Percentiles rank a stretch among this genome's conserved stretches.
Evolutionary conservation across 2,797 vertebrate species (phyloP).

Genomic region (Distichodus sexfasciatus): DNA sequence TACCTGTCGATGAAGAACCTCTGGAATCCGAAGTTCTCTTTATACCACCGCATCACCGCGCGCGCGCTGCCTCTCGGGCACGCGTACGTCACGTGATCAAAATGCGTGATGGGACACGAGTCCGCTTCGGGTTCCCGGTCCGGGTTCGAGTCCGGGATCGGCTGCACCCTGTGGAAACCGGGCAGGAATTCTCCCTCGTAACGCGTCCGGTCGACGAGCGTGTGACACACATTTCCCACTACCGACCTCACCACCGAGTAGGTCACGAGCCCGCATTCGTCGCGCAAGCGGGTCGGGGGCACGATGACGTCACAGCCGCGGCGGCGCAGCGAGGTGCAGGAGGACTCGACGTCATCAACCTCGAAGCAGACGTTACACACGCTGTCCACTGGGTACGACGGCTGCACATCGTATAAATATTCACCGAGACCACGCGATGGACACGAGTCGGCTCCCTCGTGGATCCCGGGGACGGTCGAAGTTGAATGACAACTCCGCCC

Average conservation of each 20-base stretch:
- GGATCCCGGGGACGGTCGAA: too few relatives aligned
- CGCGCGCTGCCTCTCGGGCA: constrained; percentile 70
- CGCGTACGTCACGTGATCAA: constrained; percentile 90
- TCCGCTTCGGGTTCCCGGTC: background rate
- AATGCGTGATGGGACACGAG: constrained; percentile 72
- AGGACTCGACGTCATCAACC: constrained; percentile 75
- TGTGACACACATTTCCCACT: constrained; percentile 87
- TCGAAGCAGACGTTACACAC: constrained; percentile 90
- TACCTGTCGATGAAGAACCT: constrained; percentile 81
- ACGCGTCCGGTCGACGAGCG: constrained; percentile 78
- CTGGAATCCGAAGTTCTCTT: constrained; percentile 79
- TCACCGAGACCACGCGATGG: background rate
- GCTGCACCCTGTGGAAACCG: constrained; percentile 69
- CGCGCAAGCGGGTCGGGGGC: constrained; percentile 75
- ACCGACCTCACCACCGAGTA: constrained; percentile 81
- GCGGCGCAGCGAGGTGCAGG: constrained; percentile 66
- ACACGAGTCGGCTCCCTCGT: background rate
- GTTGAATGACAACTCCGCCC: too few relatives aligned
- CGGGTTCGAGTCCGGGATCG: background rate
- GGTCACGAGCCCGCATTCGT: constrained; percentile 72
- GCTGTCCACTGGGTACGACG: constrained; percentile 70
- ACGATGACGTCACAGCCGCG: constrained; percentile 79
- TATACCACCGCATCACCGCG: constrained; percentile 82
- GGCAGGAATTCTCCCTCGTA: constrained; percentile 84
- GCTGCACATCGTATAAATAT: constrained; percentile 74